These are phyloP conservation scores for Pelecanus crispus DNA, from an alignment of 2,113 vertebrate genomes.

Conservation along the genomic window DNA sequence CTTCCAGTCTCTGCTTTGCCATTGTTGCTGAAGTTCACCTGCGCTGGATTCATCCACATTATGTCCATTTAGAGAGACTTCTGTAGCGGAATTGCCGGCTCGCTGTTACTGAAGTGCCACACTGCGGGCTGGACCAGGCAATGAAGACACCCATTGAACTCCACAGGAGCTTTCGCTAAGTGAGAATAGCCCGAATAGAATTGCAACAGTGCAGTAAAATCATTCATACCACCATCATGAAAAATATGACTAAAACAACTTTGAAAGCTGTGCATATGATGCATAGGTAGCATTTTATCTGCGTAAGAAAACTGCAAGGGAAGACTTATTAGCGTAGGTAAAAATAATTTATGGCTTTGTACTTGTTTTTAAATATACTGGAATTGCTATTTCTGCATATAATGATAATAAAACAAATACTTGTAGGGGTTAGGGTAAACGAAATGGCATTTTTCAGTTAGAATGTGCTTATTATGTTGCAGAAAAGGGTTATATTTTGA, in stretches of 20 bases:
- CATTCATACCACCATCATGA: neutral
- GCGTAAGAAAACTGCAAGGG: neutral
- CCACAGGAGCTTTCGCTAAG: neutral
- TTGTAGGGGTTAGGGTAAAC: neutral
- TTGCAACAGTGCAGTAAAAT: neutral
- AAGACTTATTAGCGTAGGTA: neutral
- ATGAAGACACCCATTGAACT: neutral
- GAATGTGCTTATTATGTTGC: neutral
- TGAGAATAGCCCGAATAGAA: neutral
- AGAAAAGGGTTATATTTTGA: constrained; percentile 1
- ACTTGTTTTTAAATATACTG: neutral
- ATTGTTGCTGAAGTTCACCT: neutral
- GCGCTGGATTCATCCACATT: neutral
- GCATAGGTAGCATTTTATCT: neutral
- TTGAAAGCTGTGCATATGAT: neutral
- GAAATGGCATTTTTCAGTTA: neutral
- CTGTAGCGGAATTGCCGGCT: neutral
- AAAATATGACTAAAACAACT: neutral
- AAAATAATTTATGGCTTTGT: neutral
- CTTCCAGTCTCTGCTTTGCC: neutral
- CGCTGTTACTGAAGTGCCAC: accelerated
- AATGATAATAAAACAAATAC: neutral
- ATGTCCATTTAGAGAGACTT: neutral
- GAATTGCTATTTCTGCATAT: neutral
- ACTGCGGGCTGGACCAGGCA: neutral